Evolutionary conservation across 2,888 invertebrate genomes (phyloP).

Genomic region (Chymomyza procnemis): DNA sequence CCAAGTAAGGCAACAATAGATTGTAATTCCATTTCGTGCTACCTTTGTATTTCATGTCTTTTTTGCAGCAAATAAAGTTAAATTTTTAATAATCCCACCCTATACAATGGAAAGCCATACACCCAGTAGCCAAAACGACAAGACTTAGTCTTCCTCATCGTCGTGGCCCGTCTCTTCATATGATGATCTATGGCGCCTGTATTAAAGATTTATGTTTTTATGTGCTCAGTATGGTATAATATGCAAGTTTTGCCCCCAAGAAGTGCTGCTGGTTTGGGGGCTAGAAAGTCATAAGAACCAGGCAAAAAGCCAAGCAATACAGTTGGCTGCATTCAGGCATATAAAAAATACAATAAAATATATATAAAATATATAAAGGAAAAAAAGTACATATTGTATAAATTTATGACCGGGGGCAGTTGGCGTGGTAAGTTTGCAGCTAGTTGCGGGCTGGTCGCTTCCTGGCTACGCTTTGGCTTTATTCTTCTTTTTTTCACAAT

Average conservation of each 20-base stretch:
- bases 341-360: conserved; percentile 65
- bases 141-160: neutral
- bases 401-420: conserved; percentile 51
- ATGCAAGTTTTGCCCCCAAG: conserved; percentile 41
- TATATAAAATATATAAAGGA: conserved; percentile 35
- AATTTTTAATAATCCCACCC: conserved; percentile 65
- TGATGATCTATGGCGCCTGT: conserved; percentile 69
- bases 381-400: conserved; percentile 58
- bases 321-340: conserved; percentile 34
- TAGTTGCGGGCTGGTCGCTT: conserved; percentile 36
- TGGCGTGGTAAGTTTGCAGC: conserved; percentile 7
- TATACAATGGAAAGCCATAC: conserved; percentile 17
- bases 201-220: conserved; percentile 64
- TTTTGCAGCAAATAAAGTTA: conserved; percentile 42
- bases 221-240: conserved; percentile 60
- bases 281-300: neutral
- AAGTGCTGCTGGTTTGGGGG: neutral
- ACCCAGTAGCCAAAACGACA: neutral
- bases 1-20: neutral
- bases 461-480: conserved; percentile 5
- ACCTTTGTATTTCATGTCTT: conserved; percentile 3
- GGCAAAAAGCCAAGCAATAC: conserved; percentile 29
- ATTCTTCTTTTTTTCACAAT: conserved; percentile 50
- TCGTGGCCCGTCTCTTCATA: conserved; percentile 20
- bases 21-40: conserved; percentile 4